A percentile compares a stretch with the other conserved stretches of the same genome.
Evolutionary conservation across 2,797 vertebrate species (phyloP).

Genomic region (Neosilurus hyrtlii): DNA sequence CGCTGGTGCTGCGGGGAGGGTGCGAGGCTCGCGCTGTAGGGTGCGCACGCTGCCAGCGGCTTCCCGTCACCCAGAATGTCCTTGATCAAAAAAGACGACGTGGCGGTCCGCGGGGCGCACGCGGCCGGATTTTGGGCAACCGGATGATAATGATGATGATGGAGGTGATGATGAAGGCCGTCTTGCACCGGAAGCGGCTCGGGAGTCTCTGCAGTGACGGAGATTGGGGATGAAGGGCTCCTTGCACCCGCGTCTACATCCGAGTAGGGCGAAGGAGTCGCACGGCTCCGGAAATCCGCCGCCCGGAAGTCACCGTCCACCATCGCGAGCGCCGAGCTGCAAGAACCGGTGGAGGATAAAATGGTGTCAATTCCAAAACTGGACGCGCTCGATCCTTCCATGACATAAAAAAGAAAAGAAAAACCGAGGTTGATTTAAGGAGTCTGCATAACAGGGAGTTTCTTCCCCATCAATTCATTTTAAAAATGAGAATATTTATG

Average conservation of each 20-base stretch:
- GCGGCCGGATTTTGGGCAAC: conserved; percentile 81
- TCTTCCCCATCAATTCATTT: conserved; percentile 25
- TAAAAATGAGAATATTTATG: not conserved
- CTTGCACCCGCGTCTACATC: conserved; percentile 96
- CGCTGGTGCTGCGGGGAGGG: conserved; percentile 88
- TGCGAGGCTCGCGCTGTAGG: conserved; percentile 93
- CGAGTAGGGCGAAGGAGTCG: conserved; percentile 91
- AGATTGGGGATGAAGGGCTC: conserved; percentile 89
- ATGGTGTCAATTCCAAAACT: conserved; percentile 99
- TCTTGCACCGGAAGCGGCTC: conserved; percentile 84
- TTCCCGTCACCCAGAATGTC: conserved; percentile 99
- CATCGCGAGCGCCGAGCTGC: conserved; percentile 84
- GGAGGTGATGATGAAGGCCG: conserved; percentile 81
- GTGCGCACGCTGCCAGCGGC: conserved; percentile 94
- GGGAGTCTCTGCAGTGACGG: conserved; percentile 88
- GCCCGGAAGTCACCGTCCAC: conserved; percentile 87
- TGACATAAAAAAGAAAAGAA: conserved; percentile 59
- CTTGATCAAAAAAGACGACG: conserved; percentile 96
- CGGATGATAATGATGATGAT: conserved; percentile 75
- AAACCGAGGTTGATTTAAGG: conserved; percentile 26
- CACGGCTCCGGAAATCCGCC: conserved; percentile 89
- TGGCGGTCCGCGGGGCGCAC: conserved; percentile 90
- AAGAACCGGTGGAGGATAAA: conserved; percentile 83
- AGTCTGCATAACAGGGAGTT: conserved; percentile 32
- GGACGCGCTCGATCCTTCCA: conserved; percentile 95